Percentiles rank a stretch among this genome's conserved stretches.
phyloP scores from a whole-genome alignment of 2,888 invertebrate species.

The Erebia ligea region DNA sequence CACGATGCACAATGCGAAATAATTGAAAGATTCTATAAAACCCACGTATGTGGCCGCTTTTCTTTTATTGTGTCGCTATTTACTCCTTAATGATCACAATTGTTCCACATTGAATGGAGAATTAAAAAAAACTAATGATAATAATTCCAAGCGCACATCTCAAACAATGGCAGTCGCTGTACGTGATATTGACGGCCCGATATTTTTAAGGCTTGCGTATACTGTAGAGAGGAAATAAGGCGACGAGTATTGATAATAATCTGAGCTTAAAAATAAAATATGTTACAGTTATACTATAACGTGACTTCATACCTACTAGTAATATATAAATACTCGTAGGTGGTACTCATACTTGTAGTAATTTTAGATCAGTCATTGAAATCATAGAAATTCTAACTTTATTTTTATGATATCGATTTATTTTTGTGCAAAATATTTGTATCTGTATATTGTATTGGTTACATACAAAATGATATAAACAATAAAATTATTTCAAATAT shows the following conservation, averaged over 20 bases:
- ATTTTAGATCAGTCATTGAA: too few relatives aligned
- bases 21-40: conserved; percentile 40
- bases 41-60: conserved; percentile 31
- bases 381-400: too few relatives aligned
- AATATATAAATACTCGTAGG: too few relatives aligned
- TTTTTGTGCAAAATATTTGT: too few relatives aligned
- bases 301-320: too few relatives aligned
- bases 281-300: too few relatives aligned
- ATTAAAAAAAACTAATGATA: conserved; percentile 35
- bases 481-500: neutral
- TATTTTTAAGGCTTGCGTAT: conserved; percentile 19
- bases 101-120: conserved; percentile 37
- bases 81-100: conserved; percentile 40
- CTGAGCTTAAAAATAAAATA: too few relatives aligned
- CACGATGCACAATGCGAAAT: conserved; percentile 30
- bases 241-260: neutral
- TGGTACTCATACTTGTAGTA: too few relatives aligned
- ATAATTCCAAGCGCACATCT: conserved; percentile 36
- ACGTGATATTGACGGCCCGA: conserved; percentile 15
- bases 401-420: too few relatives aligned
- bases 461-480: neutral
- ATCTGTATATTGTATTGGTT: neutral
- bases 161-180: conserved; percentile 30
- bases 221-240: neutral
- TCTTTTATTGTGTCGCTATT: conserved; percentile 41